phyloP scores from a whole-genome alignment of 2,113 vertebrate species.

The Prinia subflava region DNA sequence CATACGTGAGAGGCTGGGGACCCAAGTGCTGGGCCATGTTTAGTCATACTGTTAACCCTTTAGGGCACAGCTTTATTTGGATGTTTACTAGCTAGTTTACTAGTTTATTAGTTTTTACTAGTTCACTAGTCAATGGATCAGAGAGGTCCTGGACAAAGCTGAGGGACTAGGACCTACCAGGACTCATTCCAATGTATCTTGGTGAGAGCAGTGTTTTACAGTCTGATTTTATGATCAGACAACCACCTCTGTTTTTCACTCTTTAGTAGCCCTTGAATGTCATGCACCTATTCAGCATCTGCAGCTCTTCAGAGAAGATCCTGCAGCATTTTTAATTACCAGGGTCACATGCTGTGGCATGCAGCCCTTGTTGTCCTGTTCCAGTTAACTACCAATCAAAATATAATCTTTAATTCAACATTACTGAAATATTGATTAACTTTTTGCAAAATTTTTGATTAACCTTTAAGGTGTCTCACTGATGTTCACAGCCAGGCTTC shows the following conservation, averaged over 20 bases:
- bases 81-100: too few species aligned
- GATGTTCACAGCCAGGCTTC: not conserved
- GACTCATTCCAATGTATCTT: not conserved
- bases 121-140: accelerated
- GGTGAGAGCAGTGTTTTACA: not conserved
- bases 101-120: too few species aligned
- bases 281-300: not conserved
- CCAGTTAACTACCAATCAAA: not conserved
- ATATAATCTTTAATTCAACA: not conserved
- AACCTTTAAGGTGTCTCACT: not conserved
- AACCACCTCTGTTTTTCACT: not conserved
- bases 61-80: not conserved
- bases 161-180: accelerated
- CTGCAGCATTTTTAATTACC: not conserved
- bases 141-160: not conserved
- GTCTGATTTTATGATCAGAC: not conserved
- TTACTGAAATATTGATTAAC: not conserved
- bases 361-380: accelerated
- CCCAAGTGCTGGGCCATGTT: not conserved
- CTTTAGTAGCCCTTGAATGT: not conserved
- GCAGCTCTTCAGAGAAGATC: not conserved
- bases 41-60: not conserved
- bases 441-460: not conserved
- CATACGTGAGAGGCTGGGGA: accelerated
- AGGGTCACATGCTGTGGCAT: not conserved